Base-by-base conservation (phyloP, 2,797 vertebrate genomes). In the Mormyrus proboscirostris region DNA sequence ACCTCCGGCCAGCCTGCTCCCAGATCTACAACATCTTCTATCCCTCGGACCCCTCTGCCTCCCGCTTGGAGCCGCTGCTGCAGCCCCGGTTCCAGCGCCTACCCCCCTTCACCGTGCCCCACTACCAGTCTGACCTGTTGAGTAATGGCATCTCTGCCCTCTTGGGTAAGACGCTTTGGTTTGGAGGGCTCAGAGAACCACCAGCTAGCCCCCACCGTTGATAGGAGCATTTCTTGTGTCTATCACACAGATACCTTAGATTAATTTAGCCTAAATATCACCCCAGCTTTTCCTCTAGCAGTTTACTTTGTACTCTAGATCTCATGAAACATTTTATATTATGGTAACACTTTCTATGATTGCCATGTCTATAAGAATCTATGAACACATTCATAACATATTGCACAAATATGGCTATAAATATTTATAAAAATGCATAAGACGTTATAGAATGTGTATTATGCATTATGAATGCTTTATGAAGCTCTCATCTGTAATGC, bases 11-110 rank as follows among this genome's bases (percentile, higher is more conserved):
- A 0, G 98, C 98, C 88, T 99, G 99, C 93, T 98, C 98, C 93
- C 99, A 99, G 94, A 97, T 99, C 84, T 99, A 99, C 91, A 99
- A 99, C 95, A 96, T 99, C 90, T 99, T 99, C 95, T 98, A 99
- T 91, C 98, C 99, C 0, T 98, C 98, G 12, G 99, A 99, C 93
- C 99, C 99, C 0, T 99, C 98, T 0, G 98, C 98, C 76, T 99
- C 98, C 9, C 98, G 99, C 76, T 96, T 99, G 0, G 99, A 99
- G 91, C 98, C 99, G 3, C 96, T 99, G 50, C 93, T 99, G 94
- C 97, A 99, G 93, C 96, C 96, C 91, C 96, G 96, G 89, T 99
- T 99, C 94, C 97, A 98, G 91, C 96, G 98, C 88, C 94, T 99
- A 92, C 97, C 98, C 1, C 99, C 99, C 3, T 97, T 98, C 94